phyloP scores from a whole-genome alignment of 1,140 invertebrate species.

The Hydropsyche tenuis region DNA sequence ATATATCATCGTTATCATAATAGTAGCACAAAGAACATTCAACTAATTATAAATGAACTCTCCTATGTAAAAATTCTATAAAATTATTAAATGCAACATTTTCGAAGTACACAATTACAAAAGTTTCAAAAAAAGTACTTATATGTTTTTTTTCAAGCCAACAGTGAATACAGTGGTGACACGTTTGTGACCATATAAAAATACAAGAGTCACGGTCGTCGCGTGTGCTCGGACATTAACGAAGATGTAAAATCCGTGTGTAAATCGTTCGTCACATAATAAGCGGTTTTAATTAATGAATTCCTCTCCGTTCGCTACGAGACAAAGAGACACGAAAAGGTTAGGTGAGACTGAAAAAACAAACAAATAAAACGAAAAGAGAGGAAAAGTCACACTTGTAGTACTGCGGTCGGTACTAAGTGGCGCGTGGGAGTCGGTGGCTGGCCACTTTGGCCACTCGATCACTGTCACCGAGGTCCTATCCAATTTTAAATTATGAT shows the following conservation, averaged over 20 bases:
- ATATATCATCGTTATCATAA: too few relatives aligned
- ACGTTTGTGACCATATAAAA: too few relatives aligned
- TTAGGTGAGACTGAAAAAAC: not conserved
- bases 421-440: slow-evolving; percentile 5
- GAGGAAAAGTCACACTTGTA: not conserved
- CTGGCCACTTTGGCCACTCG: slow-evolving; percentile 9
- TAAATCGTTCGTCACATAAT: slow-evolving; percentile 20
- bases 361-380: not conserved
- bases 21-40: too few relatives aligned
- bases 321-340: not conserved
- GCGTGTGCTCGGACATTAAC: slow-evolving; percentile 4
- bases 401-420: not conserved
- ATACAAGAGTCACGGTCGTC: not conserved
- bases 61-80: too few relatives aligned
- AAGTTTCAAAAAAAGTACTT: too few relatives aligned
- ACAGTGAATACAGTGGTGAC: too few relatives aligned
- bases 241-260: slow-evolving; percentile 12
- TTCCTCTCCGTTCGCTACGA: not conserved
- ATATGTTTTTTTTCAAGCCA: too few relatives aligned
- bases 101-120: too few relatives aligned
- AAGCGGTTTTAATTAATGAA: slow-evolving; percentile 22
- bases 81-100: too few relatives aligned
- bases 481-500: slow-evolving; percentile 16
- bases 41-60: too few relatives aligned
- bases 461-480: slow-evolving; percentile 4